Base-by-base conservation (phyloP, 2,888 invertebrate species). In the Dryocosmus kuriphilus region DNA sequence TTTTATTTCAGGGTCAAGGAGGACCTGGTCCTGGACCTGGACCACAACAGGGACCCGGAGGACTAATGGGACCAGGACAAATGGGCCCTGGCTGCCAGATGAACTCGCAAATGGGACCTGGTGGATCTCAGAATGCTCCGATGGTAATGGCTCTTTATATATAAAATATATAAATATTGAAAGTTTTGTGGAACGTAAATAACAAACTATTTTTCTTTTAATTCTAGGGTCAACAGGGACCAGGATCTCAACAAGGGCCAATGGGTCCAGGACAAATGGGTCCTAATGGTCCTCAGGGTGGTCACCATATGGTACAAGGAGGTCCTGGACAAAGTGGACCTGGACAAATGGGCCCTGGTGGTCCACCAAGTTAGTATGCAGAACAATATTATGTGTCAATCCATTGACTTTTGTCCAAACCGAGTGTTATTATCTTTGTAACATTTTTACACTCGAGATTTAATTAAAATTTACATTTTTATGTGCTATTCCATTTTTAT, bases 1-100 rank as follows among this genome's bases (percentile, higher is more conserved):
- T 78, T 51, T 77, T 27, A 22, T 86, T 84, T 74, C 74, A 90
- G 88, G 86, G 85, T 80, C 90, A 88, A 84, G 87, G 88, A 38
- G 87, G 87, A 60, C 84, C 88, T 4, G 87, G 87, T 24, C 88
- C 86, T 51, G 88, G 89, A 32, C 87, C 91, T 27, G 89, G 86
- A 74, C 86, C 90, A 35, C 91, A 89, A 74, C 88, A 89, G 75
- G 87, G 87, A 27, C 88, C 90, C 0, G 87, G 89, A 19, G 89
- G 87, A 38, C 85, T 89, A 9, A 87, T 88, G 85, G 87, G 85
- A 14, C 86, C 88, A 30, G 81, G 81, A 22, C 81, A 80, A 55
- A 79, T 80, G 35, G 81, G 81, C 27, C 82, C 85, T 3, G 88
- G 89, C 8, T 87, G 87, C 62, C 89, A 87, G 4, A 87, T 85